Conservation (phyloP, 2,888 invertebrate genomes). For the Melinaea marsaeus region DNA sequence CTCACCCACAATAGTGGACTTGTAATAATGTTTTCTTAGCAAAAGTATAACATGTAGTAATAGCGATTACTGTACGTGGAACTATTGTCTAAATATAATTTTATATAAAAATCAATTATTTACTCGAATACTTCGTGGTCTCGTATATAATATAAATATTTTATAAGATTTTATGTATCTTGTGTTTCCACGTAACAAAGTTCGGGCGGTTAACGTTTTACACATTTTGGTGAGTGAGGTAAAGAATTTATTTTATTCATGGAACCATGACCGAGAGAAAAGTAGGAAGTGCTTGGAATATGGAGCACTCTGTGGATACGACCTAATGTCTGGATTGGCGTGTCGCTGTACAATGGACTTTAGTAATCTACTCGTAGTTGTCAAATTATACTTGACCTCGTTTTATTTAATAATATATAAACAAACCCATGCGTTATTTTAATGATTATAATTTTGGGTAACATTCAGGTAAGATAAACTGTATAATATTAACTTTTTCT, state of each 20-base stretch:
- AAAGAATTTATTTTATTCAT: too few relatives aligned
- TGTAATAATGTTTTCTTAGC: not conserved
- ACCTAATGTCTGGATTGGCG: conserved; percentile 28
- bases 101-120: too few relatives aligned
- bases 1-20: not conserved
- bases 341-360: conserved; percentile 31
- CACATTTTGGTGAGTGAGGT: too few relatives aligned
- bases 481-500: not conserved
- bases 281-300: too few relatives aligned
- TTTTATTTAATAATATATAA: conserved; percentile 12
- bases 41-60: conserved; percentile 5
- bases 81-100: too few relatives aligned
- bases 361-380: conserved; percentile 7
- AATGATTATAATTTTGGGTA: conserved; percentile 15
- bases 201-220: too few relatives aligned
- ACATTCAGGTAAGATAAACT: conserved; percentile 9
- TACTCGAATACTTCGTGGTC: too few relatives aligned
- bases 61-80: not conserved
- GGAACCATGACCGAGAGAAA: too few relatives aligned
- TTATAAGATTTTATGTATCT: too few relatives aligned
- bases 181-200: too few relatives aligned
- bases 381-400: conserved; percentile 20
- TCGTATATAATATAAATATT: too few relatives aligned
- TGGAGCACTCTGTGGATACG: conserved; percentile 5
- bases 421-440: conserved; percentile 21